A percentile compares a stretch with the other conserved stretches of the same genome.
Conservation (phyloP, 1,140 invertebrate species). For the Caerostris darwini region DNA sequence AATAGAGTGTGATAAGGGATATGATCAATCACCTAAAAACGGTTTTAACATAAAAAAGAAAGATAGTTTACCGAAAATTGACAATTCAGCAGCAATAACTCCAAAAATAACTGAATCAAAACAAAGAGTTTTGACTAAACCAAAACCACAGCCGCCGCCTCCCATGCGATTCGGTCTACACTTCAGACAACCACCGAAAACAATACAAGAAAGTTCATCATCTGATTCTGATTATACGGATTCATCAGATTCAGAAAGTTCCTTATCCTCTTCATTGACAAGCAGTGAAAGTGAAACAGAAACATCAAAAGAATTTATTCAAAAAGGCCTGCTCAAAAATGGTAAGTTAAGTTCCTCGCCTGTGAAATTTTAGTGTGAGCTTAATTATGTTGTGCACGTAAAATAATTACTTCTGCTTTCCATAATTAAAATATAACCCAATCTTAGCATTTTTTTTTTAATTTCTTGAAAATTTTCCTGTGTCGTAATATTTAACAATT, state of each 20-base stretch:
- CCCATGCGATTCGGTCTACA: not conserved
- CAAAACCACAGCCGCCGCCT: not conserved
- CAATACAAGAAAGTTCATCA: slow-evolving; percentile 34
- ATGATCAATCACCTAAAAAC: no score
- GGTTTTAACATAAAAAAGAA: no score
- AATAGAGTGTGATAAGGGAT: no score
- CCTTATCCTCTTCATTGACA: not conserved
- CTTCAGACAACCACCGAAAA: not conserved
- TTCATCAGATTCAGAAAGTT: slow-evolving; percentile 42
- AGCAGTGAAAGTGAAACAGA: not conserved
- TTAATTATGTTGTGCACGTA: not conserved
- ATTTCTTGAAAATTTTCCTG: no score
- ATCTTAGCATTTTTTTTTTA: no score
- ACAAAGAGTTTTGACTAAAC: not conserved
- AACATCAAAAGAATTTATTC: not conserved
- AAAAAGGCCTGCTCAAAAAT: not conserved
- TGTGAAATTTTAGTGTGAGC: not conserved
- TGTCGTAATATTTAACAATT: no score
- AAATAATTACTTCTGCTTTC: no score
- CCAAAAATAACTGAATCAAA: not conserved
- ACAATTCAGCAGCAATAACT: not conserved
- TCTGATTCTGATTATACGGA: slow-evolving; percentile 43
- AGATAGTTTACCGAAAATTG: no score
- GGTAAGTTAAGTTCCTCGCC: not conserved
- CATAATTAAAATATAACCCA: no score